A percentile compares a stretch with the other conserved stretches of the same genome.
Conservation (phyloP, 2,888 invertebrate genomes). For the Clanis bilineata region DNA sequence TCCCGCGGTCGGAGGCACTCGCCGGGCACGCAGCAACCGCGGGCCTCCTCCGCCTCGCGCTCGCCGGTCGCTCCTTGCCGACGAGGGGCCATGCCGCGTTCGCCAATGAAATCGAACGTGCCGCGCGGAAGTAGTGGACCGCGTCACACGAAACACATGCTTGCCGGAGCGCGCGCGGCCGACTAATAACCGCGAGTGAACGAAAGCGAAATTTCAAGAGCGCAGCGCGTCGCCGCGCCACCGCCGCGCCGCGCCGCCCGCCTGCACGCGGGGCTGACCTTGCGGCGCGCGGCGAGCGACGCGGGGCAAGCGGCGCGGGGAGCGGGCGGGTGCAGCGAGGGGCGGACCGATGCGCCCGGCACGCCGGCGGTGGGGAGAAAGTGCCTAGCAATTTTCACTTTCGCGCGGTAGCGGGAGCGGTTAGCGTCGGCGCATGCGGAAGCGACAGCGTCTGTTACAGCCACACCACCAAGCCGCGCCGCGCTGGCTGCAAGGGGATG, state of each 20-base stretch:
- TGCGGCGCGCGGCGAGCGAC: conserved; percentile 53
- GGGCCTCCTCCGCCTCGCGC: conserved; percentile 74
- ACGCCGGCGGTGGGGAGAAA: conserved; percentile 73
- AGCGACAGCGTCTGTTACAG: conserved; percentile 23
- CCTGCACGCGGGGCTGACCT: conserved; percentile 68
- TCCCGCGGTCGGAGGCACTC: conserved; percentile 91
- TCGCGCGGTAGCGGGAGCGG: conserved; percentile 66
- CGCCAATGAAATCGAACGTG: conserved; percentile 74
- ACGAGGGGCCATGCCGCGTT: conserved; percentile 76
- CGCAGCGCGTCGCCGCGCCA: conserved; percentile 76
- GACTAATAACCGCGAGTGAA: conserved; percentile 83
- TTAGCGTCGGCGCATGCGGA: conserved; percentile 39
- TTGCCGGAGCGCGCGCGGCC: conserved; percentile 82
- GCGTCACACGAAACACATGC: conserved; percentile 83
- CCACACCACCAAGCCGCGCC: neutral
- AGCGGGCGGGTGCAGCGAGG: conserved; percentile 59
- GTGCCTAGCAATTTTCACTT: conserved; percentile 79
- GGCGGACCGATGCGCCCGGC: conserved; percentile 56
- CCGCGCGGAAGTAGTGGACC: conserved; percentile 57
- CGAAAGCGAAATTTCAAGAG: conserved; percentile 88
- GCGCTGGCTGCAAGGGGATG: neutral
- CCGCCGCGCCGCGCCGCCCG: conserved; percentile 64
- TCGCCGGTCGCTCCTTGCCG: conserved; percentile 78
- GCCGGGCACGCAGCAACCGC: conserved; percentile 92
- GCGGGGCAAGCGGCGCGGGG: conserved; percentile 54